Evolutionary conservation across 2,113 vertebrate species (phyloP).

Genomic region (Bufo bufo): DNA sequence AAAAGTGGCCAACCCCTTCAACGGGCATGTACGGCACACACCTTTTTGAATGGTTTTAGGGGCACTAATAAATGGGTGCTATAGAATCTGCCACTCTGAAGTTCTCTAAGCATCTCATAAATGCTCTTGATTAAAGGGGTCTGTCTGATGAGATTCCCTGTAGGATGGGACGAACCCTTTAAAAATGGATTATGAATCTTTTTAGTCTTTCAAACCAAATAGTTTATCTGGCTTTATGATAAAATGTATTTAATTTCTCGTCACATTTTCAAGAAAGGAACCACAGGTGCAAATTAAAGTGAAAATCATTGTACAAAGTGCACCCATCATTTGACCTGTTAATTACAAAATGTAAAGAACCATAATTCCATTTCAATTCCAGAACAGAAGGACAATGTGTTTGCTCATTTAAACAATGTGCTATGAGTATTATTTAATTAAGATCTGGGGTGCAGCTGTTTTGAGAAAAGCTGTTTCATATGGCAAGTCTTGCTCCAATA

Average conservation of each 20-base stretch:
- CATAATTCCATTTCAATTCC: conserved; percentile 61
- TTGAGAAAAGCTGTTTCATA: conserved; percentile 61
- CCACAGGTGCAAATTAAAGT: conserved; percentile 51
- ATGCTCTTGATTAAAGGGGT: neutral
- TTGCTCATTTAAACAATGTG: conserved; percentile 68
- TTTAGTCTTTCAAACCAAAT: neutral
- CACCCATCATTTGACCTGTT: conserved; percentile 50
- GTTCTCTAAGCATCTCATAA: no score
- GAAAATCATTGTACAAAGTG: conserved; percentile 23
- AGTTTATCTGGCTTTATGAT: neutral
- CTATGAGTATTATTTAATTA: conserved; percentile 70
- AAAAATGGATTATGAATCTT: neutral
- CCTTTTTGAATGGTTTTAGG: no score
- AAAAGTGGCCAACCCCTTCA: no score
- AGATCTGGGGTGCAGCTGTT: conserved; percentile 66
- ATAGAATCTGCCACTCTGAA: no score
- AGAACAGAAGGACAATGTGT: conserved; percentile 63
- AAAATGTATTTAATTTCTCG: conserved; percentile 13
- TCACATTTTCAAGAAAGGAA: conserved; percentile 38
- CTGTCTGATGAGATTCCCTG: neutral
- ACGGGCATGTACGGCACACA: no score
- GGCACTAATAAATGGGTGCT: no score
- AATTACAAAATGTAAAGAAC: conserved; percentile 56
- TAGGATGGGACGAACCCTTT: neutral
- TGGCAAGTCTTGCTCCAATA: conserved; percentile 60